phyloP scores from a whole-genome alignment of 2,888 invertebrate species.

The Macrosiphum euphorbiae region DNA sequence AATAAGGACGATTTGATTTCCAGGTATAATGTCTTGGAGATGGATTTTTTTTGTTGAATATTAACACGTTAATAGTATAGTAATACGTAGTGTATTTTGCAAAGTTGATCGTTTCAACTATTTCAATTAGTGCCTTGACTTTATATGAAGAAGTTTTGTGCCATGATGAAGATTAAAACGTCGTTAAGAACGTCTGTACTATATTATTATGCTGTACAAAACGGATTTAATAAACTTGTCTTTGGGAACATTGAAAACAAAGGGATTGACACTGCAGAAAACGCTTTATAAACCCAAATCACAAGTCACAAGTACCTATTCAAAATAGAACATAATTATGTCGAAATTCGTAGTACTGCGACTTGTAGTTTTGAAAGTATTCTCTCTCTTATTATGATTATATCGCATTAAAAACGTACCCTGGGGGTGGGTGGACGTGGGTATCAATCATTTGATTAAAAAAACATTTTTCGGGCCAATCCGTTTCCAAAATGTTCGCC shows the following conservation, averaged over 20 bases:
- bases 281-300: background rate
- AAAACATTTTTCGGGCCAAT: background rate
- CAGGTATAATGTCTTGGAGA: background rate
- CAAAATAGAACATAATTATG: background rate
- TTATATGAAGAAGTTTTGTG: background rate
- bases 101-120: background rate
- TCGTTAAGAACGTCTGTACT: background rate
- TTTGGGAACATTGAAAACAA: background rate
- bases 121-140: background rate
- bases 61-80: background rate
- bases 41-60: background rate
- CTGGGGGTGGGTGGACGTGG: background rate
- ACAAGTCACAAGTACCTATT: background rate
- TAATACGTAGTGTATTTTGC: background rate
- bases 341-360: background rate
- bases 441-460: background rate
- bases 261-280: background rate
- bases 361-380: background rate
- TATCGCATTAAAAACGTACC: background rate
- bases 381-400: background rate
- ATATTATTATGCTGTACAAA: background rate
- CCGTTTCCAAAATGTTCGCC: background rate
- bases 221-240: background rate
- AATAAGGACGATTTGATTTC: too few species aligned
- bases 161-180: background rate